A percentile compares a stretch with the other conserved stretches of the same genome.
Conservation (phyloP, 2,888 invertebrate genomes). For the Limnephilus auricula region DNA sequence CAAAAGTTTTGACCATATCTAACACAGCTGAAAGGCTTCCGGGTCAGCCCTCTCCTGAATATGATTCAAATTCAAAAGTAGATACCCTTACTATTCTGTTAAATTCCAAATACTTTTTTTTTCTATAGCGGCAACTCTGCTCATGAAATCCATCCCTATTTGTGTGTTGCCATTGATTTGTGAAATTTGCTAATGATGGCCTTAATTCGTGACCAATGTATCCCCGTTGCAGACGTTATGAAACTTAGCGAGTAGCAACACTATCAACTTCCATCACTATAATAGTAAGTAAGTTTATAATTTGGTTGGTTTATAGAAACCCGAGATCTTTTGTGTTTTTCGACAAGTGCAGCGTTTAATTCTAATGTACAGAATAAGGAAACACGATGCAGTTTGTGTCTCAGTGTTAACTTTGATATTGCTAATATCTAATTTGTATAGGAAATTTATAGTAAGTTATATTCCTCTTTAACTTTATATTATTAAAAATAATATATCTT, state of each 20-base stretch:
- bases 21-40: neutral
- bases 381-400: conserved; percentile 60
- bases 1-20: neutral
- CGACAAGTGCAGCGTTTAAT: conserved; percentile 66
- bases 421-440: conserved; percentile 64
- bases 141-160: conserved; percentile 9
- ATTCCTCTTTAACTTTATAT: conserved; percentile 61
- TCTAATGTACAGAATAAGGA: conserved; percentile 66
- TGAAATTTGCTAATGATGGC: conserved; percentile 50
- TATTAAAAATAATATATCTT: conserved; percentile 51
- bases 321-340: conserved; percentile 63
- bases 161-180: conserved; percentile 26
- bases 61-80: neutral
- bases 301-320: conserved; percentile 66
- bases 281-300: conserved; percentile 65
- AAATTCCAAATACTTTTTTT: too few relatives aligned
- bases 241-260: conserved; percentile 47
- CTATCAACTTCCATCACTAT: conserved; percentile 61
- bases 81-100: too few relatives aligned
- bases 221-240: conserved; percentile 37
- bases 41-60: neutral
- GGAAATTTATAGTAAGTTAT: conserved; percentile 58
- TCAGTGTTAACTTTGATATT: conserved; percentile 64
- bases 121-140: neutral
- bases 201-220: conserved; percentile 59